Base-by-base conservation (phyloP, 2,113 vertebrate genomes). In the Psammodynastes pulverulentus region DNA sequence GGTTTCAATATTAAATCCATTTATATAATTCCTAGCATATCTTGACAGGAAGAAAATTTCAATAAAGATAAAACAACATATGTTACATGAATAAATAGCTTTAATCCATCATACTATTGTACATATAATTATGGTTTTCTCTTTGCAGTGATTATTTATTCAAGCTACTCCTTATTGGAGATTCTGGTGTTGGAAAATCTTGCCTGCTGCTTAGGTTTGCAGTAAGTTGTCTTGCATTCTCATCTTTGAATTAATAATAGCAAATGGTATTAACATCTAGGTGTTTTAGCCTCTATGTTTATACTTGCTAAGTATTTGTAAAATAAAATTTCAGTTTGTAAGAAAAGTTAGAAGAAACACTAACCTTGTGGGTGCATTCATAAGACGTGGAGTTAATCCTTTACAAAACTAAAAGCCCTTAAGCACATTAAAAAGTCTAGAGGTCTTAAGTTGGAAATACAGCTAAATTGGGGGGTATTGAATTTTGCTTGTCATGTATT, bases 131-230 rank as follows among this genome's bases (percentile, higher is more conserved):
- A 29, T 91, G 7, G 7, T 88, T 91, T 95, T 53, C 92, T 94
- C 95, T 91, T 97, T 97, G 53, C 98, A 99, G 99, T 98, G 99
- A 99, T 97, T 99, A 99, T 98, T 98, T 99, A 98, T 99, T 99
- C 98, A 99, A 99, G 97, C 98, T 99, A 95, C 98, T 99, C 96
- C 98, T 99, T 97, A 99, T 99, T 95, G 99, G 99, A 92, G 99
- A 99, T 96, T 99, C 99, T 88, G 99, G 99, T 92, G 99, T 99
- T 88, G 99, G 99, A 95, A 99, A 99, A 97, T 99, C 99, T 94
- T 99, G 99, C 97, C 99, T 99, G 96, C 98, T 99, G 23, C 98
- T 99, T 94, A 98, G 99, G 96, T 99, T 99, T 97, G 99, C 99
- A 96, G 99, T 99, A 98, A 99, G 99, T 99, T 96, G 94, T 94